Evolutionary conservation across 2,888 invertebrate genomes (phyloP), one percentile per base, ranked within the genome.

Genomic region (Leptinotarsa juncta): DNA sequence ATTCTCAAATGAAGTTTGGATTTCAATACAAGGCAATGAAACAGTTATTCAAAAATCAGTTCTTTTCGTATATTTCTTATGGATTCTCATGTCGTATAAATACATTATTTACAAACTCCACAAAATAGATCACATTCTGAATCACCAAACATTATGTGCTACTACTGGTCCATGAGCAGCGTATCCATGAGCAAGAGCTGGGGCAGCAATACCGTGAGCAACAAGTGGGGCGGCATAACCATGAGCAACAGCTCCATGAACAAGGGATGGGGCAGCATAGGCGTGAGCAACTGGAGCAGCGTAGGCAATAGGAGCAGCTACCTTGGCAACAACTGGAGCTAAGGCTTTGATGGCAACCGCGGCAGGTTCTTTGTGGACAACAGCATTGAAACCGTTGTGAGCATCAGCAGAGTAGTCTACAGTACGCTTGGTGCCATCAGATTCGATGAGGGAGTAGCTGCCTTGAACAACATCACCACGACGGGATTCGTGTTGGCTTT

Each of bases 391-490:
- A 71, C 90, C 90, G 77, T 84, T 88, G 78, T 89, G 88, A 26
- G 87, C 85, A 81, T 90, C 90, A 20, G 90, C 88, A 72, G 87
- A 87, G 83, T 90, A 90, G 20, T 89, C 88, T n/a, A 90, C 90
- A 49, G 87, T 86, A 75, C 90, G 88, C 67, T 86, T 86, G 79
- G 87, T 87, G 23, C 90, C 90, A 84, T 90, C 90, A 26, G 90
- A 82, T 75, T 90, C 90, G 79, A 90, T 85, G 2, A 90, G 82
- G 73, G 89, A 88, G 79, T 90, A 90, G 79, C 86, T 85, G 7
- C 90, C 90, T 71, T 89, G 88, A 49, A 90, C 90, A 72, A 84
- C 85, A 81, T 90, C 89, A 69, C 89, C 90, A 80, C 89, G 87
- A 74, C 90, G 89, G 3, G 86, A 75, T 84, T 90, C 90, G 77